Evolutionary conservation across 2,113 vertebrate genomes (phyloP), one percentile per base, ranked within the genome.

Genomic region (Eublepharis macularius): DNA sequence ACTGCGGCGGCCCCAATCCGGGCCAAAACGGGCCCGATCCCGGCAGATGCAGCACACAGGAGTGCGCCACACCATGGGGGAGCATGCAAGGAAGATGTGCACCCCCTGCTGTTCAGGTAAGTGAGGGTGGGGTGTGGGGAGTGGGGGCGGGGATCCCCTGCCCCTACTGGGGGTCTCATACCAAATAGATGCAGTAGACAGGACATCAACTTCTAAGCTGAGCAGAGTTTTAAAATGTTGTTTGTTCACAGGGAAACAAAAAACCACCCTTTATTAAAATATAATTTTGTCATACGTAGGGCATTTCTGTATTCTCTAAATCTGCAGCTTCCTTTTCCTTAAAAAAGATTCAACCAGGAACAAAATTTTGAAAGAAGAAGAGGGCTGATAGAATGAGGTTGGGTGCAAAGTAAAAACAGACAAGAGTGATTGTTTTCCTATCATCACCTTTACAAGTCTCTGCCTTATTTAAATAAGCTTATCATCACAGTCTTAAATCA

Each of bases 131-230:
- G n/a, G n/a, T n/a, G n/a, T n/a, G n/a, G n/a, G n/a, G n/a, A n/a
- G n/a, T n/a, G n/a, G n/a, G n/a, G n/a, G n/a, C n/a, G n/a, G n/a
- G n/a, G n/a, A n/a, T n/a, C n/a, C n/a, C n/a, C n/a, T n/a, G n/a
- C n/a, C n/a, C n/a, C n/a, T n/a, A n/a, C n/a, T n/a, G n/a, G n/a
- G n/a, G n/a, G 60, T 26, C 75, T 70, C 57, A 2, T 26, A 29
- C 41, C 81, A 90, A 85, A 90, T 72, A 21, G 41, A 54, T 57
- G 79, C 75, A 88, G n/a, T 76, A 89, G 80, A 88, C 83, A 81
- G 89, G 83, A 83, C 87, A 90, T 82, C 83, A 88, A 90, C 87
- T 84, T 86, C 43, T 73, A 84, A 89, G 87, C 83, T 90, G 78
- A 87, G 80, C 11, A 57, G 10, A 85, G 74, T 70, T 90, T 89